Conservation (phyloP, 2,888 invertebrate species). For the Cephus rjabovi region DNA sequence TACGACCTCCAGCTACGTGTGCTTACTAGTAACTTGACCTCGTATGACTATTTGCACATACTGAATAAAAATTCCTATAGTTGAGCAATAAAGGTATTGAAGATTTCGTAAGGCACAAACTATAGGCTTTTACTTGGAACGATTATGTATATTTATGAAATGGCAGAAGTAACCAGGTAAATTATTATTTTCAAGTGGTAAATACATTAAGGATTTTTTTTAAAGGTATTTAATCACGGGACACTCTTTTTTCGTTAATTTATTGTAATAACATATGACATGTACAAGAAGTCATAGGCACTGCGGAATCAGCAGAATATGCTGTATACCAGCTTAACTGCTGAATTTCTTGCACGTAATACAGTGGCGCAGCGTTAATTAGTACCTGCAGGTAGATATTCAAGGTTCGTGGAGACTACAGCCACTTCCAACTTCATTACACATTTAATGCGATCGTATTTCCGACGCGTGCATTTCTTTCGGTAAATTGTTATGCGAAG, state of each 20-base stretch:
- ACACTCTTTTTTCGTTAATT: neutral
- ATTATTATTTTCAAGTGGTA: neutral
- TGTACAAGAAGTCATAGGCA: neutral
- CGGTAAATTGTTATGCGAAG: conserved; percentile 26
- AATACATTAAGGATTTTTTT: neutral
- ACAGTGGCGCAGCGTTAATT: conserved; percentile 45
- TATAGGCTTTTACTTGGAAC: neutral
- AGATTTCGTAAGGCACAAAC: neutral
- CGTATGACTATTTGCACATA: neutral
- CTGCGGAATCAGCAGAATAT: neutral
- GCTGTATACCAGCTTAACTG: neutral
- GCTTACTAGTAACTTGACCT: neutral
- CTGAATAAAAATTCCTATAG: neutral
- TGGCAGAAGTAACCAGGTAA: neutral
- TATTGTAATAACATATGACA: neutral
- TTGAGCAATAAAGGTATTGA: neutral
- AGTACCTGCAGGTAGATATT: conserved; percentile 41
- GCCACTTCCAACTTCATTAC: conserved; percentile 35
- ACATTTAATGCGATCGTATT: conserved; percentile 35
- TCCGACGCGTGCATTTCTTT: conserved; percentile 17
- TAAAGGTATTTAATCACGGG: neutral
- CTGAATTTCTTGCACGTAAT: conserved; percentile 39
- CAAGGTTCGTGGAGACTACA: conserved; percentile 1
- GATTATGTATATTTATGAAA: neutral
- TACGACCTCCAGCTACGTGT: neutral